phyloP scores from a whole-genome alignment of 92 coral and sea anemone species.

The Umimayanthus kanabou region DNA sequence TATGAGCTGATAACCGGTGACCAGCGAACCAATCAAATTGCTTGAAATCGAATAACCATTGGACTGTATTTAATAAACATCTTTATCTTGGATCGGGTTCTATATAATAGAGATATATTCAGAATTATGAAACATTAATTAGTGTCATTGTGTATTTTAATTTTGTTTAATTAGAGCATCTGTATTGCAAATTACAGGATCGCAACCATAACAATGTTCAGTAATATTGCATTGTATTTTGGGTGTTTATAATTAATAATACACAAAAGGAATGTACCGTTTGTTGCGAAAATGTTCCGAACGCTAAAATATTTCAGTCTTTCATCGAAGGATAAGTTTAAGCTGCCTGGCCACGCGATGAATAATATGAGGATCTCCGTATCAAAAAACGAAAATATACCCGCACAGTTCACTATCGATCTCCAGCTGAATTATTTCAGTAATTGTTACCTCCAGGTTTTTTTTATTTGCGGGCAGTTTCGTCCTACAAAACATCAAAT shows the following conservation, averaged over 20 bases:
- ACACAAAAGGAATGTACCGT: neutral
- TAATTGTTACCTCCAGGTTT: neutral
- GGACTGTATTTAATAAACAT: too few relatives aligned
- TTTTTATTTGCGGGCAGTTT: neutral
- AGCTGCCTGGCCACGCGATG: too few relatives aligned
- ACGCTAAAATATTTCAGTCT: neutral
- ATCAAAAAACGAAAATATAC: too few relatives aligned
- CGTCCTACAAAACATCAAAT: neutral
- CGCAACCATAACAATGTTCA: neutral
- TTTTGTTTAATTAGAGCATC: neutral
- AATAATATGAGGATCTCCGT: neutral
- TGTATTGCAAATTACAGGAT: neutral
- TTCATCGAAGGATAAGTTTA: neutral
- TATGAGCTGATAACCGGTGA: too few relatives aligned
- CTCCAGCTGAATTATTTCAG: neutral
- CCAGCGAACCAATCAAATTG: too few relatives aligned
- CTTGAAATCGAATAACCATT: too few relatives aligned
- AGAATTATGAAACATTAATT: slow-evolving; percentile 8
- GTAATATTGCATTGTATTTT: neutral
- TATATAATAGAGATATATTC: neutral
- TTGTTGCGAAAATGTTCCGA: neutral
- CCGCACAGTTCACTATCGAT: neutral
- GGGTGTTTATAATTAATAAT: neutral
- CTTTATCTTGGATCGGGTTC: too few relatives aligned
- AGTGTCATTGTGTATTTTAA: neutral